Base-by-base conservation (phyloP, 2,113 vertebrate species). In the Castor canadensis region DNA sequence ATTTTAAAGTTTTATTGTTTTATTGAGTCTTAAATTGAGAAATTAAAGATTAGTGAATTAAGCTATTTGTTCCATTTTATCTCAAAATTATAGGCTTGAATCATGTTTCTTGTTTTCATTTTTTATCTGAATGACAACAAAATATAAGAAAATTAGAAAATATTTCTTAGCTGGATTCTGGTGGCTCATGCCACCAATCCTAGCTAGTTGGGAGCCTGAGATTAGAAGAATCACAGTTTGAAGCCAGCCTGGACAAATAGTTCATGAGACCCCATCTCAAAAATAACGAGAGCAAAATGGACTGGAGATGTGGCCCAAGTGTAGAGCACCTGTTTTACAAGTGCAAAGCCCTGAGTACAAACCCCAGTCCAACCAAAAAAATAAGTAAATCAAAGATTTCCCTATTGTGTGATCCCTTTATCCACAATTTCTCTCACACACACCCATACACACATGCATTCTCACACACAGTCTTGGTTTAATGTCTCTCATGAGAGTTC, bases 21-120 rank as follows among this genome's bases (percentile, higher is more conserved):
- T 82, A 80, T n/a, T 89, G 82, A 52, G 32, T 75, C 10, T 76
- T 47, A 77, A 91, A 12, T 2, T 32, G 43, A 96, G 12, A 85
- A 88, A 56, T 49, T 82, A 89, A 73, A 87, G 13, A 15, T 66
- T 80, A 9, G 11, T 54, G 43, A 89, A 47, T 3, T 83, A 64
- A 83, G 75, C 56, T 75, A 32, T 86, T 76, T 80, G 28, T 71
- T 90, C 1, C 52, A 24, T 66, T 87, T 95, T 82, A 90, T 52
- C 89, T 92, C 7, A 92, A 85, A 88, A 81, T 54, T 94, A n/a
- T 77, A 91, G 40, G 22, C 38, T 73, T 89, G 43, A 49, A 76
- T 19, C 6, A 11, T 79, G 17, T 52, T 72, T 89, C 35, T 92
- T 43, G 26, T 20, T 62, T 43, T 35, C 6, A 47, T 64, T 62